phyloP scores from a whole-genome alignment of 2,797 vertebrate genomes.

The Betta splendens region DNA sequence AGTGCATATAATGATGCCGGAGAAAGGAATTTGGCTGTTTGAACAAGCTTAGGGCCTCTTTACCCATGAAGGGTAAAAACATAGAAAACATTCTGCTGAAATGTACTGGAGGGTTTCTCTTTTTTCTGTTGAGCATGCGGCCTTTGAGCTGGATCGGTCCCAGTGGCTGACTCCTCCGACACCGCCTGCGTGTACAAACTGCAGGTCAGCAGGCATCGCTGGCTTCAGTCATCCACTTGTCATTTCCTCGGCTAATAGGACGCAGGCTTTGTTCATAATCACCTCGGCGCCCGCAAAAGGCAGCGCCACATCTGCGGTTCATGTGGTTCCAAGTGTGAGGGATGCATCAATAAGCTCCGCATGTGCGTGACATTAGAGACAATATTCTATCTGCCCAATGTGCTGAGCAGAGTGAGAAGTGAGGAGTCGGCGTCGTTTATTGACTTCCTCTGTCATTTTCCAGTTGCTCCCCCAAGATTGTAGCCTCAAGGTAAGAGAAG shows the following conservation, averaged over 20 bases:
- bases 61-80: neutral
- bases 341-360: slow-evolving; percentile 21
- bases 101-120: neutral
- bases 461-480: neutral
- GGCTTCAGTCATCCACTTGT: slow-evolving; percentile 61
- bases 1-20: slow-evolving; percentile 46
- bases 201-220: slow-evolving; percentile 37
- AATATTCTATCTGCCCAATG: slow-evolving; percentile 36
- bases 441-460: neutral
- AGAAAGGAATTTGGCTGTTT: slow-evolving; percentile 9
- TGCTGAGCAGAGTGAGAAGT: too few species aligned
- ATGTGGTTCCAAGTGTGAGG: slow-evolving; percentile 58
- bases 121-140: neutral
- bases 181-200: slow-evolving; percentile 19
- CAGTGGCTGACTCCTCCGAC: slow-evolving; percentile 43
- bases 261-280: slow-evolving; percentile 62
- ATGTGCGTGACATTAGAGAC: slow-evolving; percentile 41
- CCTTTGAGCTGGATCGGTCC: slow-evolving; percentile 56
- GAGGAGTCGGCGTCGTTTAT: neutral
- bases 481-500: slow-evolving; percentile 1
- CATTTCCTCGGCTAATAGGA: slow-evolving; percentile 73
- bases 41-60: neutral
- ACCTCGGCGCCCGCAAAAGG: slow-evolving; percentile 32
- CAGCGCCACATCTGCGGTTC: slow-evolving; percentile 60
- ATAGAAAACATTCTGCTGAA: neutral